These are phyloP conservation scores for Sweltsa coloradensis DNA, from an alignment of 1,140 invertebrate genomes.

Conservation along the genomic window DNA sequence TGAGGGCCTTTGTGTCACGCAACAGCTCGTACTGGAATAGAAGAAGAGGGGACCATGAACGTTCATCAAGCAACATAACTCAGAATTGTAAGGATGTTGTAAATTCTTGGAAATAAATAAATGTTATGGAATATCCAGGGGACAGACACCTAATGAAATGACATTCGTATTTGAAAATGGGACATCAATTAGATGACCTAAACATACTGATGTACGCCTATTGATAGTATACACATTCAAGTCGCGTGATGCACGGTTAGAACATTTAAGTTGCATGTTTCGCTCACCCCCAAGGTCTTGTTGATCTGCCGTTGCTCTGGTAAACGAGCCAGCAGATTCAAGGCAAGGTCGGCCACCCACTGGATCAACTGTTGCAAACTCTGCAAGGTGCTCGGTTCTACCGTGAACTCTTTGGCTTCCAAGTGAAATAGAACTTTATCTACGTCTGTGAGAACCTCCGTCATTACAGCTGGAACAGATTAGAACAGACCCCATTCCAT, in stretches of 20 bases:
- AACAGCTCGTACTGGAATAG: slow-evolving; percentile 59
- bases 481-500: too few species aligned
- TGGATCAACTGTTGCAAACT: slow-evolving; percentile 81
- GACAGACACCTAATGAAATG: too few species aligned
- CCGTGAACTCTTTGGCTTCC: slow-evolving; percentile 79
- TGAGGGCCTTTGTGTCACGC: slow-evolving; percentile 64
- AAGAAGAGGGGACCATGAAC: too few species aligned
- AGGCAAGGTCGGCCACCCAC: slow-evolving; percentile 76
- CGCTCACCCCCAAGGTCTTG: not conserved
- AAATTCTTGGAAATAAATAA: too few species aligned
- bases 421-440: slow-evolving; percentile 61
- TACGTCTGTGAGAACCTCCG: slow-evolving; percentile 45
- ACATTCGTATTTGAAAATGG: too few species aligned
- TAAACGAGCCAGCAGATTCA: slow-evolving; percentile 67
- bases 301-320: slow-evolving; percentile 43
- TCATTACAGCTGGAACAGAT: slow-evolving; percentile 34
- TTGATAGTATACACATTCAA: too few species aligned
- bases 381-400: slow-evolving; percentile 69
- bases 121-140: too few species aligned
- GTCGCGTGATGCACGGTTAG: too few species aligned
- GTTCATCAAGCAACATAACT: too few species aligned
- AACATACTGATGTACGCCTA: too few species aligned
- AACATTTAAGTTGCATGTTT: not conserved
- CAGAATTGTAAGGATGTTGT: too few species aligned
- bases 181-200: too few species aligned